phyloP scores from a whole-genome alignment of 2,888 invertebrate species.

The Dorcus parallelipipedus region DNA sequence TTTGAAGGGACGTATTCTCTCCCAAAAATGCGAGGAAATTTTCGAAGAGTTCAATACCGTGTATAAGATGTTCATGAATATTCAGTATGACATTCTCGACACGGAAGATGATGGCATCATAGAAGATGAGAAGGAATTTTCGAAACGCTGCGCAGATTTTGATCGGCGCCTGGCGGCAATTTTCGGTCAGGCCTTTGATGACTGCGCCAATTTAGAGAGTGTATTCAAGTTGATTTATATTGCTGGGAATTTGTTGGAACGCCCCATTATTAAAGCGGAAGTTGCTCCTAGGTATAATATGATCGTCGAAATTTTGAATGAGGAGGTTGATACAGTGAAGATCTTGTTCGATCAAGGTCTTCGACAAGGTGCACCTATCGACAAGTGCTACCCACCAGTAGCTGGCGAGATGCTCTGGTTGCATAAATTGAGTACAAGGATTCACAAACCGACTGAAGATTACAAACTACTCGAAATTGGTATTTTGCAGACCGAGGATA shows the following conservation, averaged over 20 bases:
- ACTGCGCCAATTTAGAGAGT: constrained; percentile 66
- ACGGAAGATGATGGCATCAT: constrained; percentile 66
- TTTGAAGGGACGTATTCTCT: constrained; percentile 41
- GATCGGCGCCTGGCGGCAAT: constrained; percentile 77
- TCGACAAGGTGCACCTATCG: constrained; percentile 54
- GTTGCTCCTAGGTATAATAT: constrained; percentile 64
- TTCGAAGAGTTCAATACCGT: constrained; percentile 42
- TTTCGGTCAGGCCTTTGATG: constrained; percentile 77
- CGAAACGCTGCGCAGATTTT: constrained; percentile 62
- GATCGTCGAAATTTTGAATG: constrained; percentile 63
- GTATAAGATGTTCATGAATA: constrained; percentile 51
- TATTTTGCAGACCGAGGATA: constrained; percentile 55
- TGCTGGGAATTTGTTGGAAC: constrained; percentile 65
- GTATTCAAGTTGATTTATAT: constrained; percentile 56
- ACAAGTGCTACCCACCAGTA: constrained; percentile 71
- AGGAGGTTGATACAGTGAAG: constrained; percentile 65
- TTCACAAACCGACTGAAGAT: constrained; percentile 59
- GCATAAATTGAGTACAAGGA: constrained; percentile 60
- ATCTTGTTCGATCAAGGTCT: constrained; percentile 59
- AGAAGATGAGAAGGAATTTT: constrained; percentile 62
- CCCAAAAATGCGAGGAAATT: constrained; percentile 40
- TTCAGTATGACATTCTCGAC: constrained; percentile 72
- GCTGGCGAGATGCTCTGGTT: constrained; percentile 70
- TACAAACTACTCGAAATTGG: constrained; percentile 64
- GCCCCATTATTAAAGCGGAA: constrained; percentile 70